A percentile compares a stretch with the other conserved stretches of the same genome.
phyloP scores from a whole-genome alignment of 1,140 invertebrate species.

The Trissolcus basalis region DNA sequence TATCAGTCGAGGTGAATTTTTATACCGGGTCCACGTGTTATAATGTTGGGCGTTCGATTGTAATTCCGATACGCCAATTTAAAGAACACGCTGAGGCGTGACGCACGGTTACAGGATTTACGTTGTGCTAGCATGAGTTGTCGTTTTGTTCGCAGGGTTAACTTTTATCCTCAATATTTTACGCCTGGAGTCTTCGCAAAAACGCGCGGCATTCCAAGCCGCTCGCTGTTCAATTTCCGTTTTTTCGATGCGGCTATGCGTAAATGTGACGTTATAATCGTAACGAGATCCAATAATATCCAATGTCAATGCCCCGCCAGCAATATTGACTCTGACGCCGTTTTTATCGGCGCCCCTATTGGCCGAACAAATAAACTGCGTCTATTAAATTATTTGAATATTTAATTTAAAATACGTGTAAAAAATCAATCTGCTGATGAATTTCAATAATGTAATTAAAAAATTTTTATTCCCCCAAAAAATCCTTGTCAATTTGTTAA shows the following conservation, averaged over 20 bases:
- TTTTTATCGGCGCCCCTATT: conserved; percentile 29
- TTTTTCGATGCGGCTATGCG: conserved; percentile 32
- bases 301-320: conserved; percentile 19
- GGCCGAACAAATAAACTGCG: conserved; percentile 28
- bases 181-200: conserved; percentile 15
- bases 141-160: conserved; percentile 56
- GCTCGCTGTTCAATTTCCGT: conserved; percentile 32
- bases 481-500: too few species aligned
- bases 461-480: too few species aligned
- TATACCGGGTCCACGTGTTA: conserved; percentile 63
- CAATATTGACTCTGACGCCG: conserved; percentile 11
- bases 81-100: conserved; percentile 30
- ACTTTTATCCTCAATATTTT: conserved; percentile 53
- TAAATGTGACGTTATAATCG: conserved; percentile 48
- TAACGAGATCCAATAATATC: conserved; percentile 50
- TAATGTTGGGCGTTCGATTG: conserved; percentile 66
- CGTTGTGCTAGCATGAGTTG: conserved; percentile 40
- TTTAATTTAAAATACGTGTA: too few species aligned
- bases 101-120: conserved; percentile 59
- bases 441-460: too few species aligned
- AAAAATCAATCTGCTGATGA: too few species aligned
- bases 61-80: too few species aligned
- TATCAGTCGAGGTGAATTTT: conserved; percentile 66
- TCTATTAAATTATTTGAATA: not conserved
- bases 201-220: conserved; percentile 7